Conservation (phyloP, 1,140 invertebrate genomes). For the Zaprionus nigranus region DNA sequence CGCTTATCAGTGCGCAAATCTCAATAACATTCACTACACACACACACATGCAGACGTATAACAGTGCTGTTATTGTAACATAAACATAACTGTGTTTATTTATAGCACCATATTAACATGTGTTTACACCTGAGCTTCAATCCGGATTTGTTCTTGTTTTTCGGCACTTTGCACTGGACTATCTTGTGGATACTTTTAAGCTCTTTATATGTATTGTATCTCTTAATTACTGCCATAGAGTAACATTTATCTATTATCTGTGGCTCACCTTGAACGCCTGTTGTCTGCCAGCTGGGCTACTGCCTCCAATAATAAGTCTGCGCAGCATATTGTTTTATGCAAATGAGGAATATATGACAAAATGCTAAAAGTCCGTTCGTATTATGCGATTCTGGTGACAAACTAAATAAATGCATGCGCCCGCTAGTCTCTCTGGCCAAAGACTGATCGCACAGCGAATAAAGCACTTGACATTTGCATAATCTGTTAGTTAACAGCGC, state of each 20-base stretch:
- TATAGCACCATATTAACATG: slow-evolving; percentile 22
- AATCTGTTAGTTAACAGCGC: slow-evolving; percentile 16
- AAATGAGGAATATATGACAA: not conserved
- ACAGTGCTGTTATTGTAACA: slow-evolving; percentile 9
- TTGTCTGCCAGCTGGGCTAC: slow-evolving; percentile 10
- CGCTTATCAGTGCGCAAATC: slow-evolving; percentile 22
- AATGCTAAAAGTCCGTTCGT: not conserved
- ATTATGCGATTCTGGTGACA: not conserved
- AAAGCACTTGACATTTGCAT: slow-evolving; percentile 4
- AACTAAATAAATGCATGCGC: not conserved
- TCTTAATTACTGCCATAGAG: not conserved
- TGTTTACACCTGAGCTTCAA: slow-evolving; percentile 22
- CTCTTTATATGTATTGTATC: not conserved
- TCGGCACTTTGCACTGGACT: not conserved
- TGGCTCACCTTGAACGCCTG: slow-evolving; percentile 48
- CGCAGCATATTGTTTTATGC: slow-evolving; percentile 43
- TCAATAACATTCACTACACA: slow-evolving; percentile 1
- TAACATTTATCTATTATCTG: not conserved
- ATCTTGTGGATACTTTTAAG: not conserved
- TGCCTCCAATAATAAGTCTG: slow-evolving; percentile 30
- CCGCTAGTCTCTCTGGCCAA: not conserved
- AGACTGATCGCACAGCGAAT: slow-evolving; percentile 8
- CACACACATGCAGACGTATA: not conserved
- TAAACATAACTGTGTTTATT: not conserved
- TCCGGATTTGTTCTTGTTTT: slow-evolving; percentile 8